phyloP scores from a whole-genome alignment of 2,113 vertebrate species.

The Cyprinodon tularosa region DNA sequence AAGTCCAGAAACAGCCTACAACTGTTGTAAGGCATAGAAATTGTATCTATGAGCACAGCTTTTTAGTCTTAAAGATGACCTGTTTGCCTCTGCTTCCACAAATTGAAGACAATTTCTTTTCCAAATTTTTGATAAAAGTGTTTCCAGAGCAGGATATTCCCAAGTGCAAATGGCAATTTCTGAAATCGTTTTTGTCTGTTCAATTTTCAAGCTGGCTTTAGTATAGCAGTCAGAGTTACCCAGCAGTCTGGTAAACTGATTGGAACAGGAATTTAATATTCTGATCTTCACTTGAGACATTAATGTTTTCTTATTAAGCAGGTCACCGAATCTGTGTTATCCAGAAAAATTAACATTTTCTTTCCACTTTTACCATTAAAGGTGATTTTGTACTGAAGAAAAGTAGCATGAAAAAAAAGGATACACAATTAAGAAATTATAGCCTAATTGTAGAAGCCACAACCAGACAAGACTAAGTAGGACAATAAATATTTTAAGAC shows the following conservation, averaged over 20 bases:
- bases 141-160: background rate
- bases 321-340: background rate
- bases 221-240: background rate
- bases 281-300: background rate
- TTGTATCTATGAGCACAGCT: background rate
- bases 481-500: background rate
- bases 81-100: background rate
- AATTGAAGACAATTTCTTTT: background rate
- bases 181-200: background rate
- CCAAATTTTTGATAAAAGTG: background rate
- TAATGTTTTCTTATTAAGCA: background rate
- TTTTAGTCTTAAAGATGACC: background rate
- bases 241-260: background rate
- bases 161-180: background rate
- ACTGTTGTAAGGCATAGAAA: background rate
- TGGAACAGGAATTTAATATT: background rate
- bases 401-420: background rate
- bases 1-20: background rate
- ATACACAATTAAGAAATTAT: conserved; percentile 8
- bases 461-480: background rate
- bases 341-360: background rate
- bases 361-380: background rate
- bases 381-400: conserved; percentile 2
- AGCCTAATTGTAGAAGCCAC: conserved; percentile 2
- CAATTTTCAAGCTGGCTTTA: background rate